Conservation (phyloP, 2,797 vertebrate genomes). For the Pelodytes ibericus region DNA sequence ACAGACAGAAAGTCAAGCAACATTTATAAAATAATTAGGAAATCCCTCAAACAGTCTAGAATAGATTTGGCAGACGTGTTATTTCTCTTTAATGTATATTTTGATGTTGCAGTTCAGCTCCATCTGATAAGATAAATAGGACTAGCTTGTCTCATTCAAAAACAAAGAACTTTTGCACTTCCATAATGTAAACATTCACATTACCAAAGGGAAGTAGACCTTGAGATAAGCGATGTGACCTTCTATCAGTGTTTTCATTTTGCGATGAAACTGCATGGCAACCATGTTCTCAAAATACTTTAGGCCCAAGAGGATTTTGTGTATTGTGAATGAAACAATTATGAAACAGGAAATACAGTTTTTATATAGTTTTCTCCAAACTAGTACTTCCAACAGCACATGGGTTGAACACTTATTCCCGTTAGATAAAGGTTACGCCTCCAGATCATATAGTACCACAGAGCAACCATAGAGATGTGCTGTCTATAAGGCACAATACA, state of each 20-base stretch:
- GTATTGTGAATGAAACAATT: slow-evolving; percentile 67
- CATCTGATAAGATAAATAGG: neutral
- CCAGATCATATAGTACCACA: too few relatives aligned
- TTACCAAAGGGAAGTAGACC: slow-evolving; percentile 1
- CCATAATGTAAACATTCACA: slow-evolving; percentile 5
- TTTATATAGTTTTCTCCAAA: too few relatives aligned
- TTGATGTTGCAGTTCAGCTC: neutral
- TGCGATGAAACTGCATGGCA: slow-evolving; percentile 61
- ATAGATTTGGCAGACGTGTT: too few relatives aligned
- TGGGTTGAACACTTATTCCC: too few relatives aligned
- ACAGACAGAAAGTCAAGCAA: too few relatives aligned
- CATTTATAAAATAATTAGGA: too few relatives aligned
- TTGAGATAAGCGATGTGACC: slow-evolving; percentile 21
- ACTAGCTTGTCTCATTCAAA: neutral
- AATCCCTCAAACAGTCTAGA: too few relatives aligned
- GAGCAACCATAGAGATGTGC: too few relatives aligned
- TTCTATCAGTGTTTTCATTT: slow-evolving; percentile 11
- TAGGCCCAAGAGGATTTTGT: slow-evolving; percentile 65
- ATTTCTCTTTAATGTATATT: neutral
- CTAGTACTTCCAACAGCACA: too few relatives aligned
- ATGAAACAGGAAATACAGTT: slow-evolving; percentile 53
- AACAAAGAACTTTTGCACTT: slow-evolving; percentile 5
- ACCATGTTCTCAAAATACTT: slow-evolving; percentile 63
- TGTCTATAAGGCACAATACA: too few relatives aligned
- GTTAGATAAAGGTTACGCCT: too few relatives aligned